A percentile compares a stretch with the other conserved stretches of the same genome.
These are phyloP conservation scores for Drosophila suzukii DNA, from an alignment of 1,140 invertebrate genomes.

Conservation along the genomic window DNA sequence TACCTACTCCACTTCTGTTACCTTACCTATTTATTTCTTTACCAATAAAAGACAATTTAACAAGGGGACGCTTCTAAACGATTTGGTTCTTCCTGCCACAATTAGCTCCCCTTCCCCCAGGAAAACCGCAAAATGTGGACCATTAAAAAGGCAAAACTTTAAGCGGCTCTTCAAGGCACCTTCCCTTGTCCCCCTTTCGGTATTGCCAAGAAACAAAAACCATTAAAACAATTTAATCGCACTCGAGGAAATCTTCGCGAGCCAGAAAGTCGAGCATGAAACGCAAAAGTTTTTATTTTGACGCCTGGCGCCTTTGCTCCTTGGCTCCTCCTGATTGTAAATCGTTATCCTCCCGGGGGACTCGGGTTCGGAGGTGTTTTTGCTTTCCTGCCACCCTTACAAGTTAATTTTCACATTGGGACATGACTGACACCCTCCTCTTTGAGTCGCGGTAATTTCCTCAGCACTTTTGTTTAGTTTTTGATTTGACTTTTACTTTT, in stretches of 20 bases:
- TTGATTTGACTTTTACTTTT: conserved; percentile 80
- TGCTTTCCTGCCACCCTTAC: conserved; percentile 30
- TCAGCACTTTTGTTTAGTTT: conserved; percentile 78
- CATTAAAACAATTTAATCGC: conserved; percentile 83
- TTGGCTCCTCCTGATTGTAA: conserved; percentile 74
- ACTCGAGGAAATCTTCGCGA: conserved; percentile 70
- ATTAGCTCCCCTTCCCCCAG: conserved; percentile 19
- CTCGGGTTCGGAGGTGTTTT: conserved; percentile 36
- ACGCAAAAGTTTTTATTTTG: conserved; percentile 81
- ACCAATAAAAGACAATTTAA: conserved; percentile 16
- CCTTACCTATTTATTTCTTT: neutral
- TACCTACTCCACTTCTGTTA: neutral
- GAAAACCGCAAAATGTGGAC: conserved; percentile 39
- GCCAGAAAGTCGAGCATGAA: conserved; percentile 78
- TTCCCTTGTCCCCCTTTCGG: neutral
- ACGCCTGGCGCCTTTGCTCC: conserved; percentile 62
- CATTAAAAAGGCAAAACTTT: conserved; percentile 76
- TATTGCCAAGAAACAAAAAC: conserved; percentile 63
- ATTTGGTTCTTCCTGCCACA: conserved; percentile 36
- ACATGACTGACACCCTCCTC: conserved; percentile 59
- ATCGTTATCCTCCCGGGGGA: conserved; percentile 63
- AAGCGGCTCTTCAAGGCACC: conserved; percentile 31
- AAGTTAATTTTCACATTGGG: conserved; percentile 83
- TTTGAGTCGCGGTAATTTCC: conserved; percentile 62
- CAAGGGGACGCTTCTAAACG: conserved; percentile 12